Conservation (phyloP, 2,113 vertebrate genomes). For the Lagenorhynchus albirostris region DNA sequence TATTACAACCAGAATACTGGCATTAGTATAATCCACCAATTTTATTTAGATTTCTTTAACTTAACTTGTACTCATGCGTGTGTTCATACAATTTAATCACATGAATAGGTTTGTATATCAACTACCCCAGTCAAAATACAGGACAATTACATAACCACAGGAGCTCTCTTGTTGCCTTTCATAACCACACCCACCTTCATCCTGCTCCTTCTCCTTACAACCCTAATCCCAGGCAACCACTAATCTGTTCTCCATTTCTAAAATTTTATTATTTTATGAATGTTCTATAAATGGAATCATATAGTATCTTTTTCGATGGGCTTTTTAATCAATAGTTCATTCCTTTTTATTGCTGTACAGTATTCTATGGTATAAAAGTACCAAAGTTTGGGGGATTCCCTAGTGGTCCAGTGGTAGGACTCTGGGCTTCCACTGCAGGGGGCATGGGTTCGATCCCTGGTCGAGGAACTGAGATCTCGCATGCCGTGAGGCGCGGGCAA, state of each 20-base stretch:
- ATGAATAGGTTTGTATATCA: background rate
- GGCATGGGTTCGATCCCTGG: background rate
- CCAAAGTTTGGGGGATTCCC: background rate
- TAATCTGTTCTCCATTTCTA: background rate
- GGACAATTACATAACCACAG: background rate
- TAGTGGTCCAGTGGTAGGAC: background rate
- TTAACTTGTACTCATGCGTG: background rate
- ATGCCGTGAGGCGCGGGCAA: background rate
- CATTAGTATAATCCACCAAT: background rate
- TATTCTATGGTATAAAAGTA: background rate
- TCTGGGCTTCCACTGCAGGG: background rate
- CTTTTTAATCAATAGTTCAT: background rate
- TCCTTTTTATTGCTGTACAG: background rate
- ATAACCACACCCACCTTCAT: background rate
- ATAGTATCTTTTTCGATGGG: background rate
- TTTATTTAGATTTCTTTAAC: background rate
- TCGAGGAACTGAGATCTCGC: background rate
- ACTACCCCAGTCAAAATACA: background rate
- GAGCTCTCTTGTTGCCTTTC: background rate
- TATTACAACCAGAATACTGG: background rate
- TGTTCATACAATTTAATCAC: background rate
- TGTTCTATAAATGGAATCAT: background rate
- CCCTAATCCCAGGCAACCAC: background rate
- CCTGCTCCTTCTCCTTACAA: background rate
- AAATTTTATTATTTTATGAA: background rate